Conservation (phyloP, 2,113 vertebrate genomes). For the Leptosomus discolor region DNA sequence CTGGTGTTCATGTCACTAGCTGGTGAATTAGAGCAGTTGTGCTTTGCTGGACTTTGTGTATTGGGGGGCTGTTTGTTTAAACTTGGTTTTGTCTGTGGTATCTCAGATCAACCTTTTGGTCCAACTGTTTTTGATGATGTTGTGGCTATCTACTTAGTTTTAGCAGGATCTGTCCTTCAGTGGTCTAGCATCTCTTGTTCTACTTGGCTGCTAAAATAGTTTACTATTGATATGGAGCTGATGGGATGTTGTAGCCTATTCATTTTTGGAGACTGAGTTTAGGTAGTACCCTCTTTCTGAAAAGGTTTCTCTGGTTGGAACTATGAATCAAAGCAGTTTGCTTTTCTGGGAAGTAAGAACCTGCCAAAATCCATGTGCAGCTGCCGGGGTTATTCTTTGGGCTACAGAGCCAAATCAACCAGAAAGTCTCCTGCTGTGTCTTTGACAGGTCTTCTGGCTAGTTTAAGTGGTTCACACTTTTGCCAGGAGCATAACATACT, state of each 20-base stretch:
- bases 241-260: background rate
- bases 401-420: background rate
- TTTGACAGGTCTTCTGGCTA: conserved; percentile 16
- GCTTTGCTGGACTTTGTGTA: background rate
- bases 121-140: background rate
- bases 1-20: background rate
- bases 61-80: background rate
- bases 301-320: background rate
- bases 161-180: background rate
- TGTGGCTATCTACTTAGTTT: background rate
- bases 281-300: background rate
- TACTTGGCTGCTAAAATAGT: background rate
- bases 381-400: background rate
- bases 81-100: background rate
- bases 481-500: background rate
- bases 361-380: background rate
- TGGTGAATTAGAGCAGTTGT: background rate
- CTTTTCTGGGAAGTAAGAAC: background rate
- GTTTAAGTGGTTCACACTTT: background rate
- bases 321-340: background rate
- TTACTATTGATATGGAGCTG: background rate
- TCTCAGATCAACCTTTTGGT: background rate
- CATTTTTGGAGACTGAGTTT: background rate
- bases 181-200: background rate
- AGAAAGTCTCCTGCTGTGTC: background rate